Evolutionary conservation across 2,888 invertebrate species (phyloP).

Genomic region (Pyrocoelia pectoralis): DNA sequence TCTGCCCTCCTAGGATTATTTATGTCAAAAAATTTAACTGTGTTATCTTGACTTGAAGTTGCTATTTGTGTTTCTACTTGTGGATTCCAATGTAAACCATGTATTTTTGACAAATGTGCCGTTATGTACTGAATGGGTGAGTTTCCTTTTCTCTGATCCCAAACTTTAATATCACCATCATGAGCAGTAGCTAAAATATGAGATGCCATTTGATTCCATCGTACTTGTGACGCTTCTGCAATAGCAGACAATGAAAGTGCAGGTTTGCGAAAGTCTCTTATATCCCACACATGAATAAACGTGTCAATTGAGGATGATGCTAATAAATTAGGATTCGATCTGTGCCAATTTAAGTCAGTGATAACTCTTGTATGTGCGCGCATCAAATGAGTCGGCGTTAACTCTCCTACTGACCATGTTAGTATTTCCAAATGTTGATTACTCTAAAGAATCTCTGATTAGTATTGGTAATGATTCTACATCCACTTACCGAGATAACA

Average conservation of each 20-base stretch:
- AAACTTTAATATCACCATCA: constrained; percentile 94
- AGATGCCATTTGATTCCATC: constrained; percentile 88
- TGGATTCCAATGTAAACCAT: constrained; percentile 95
- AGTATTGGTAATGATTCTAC: no score
- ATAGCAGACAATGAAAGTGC: constrained; percentile 86
- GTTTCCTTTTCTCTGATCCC: constrained; percentile 91
- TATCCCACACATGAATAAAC: constrained; percentile 93
- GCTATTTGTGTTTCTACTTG: constrained; percentile 84
- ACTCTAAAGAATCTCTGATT: constrained; percentile 65
- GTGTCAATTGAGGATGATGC: constrained; percentile 95
- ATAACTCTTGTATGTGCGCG: constrained; percentile 86
- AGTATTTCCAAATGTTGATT: constrained; percentile 89
- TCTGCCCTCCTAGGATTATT: constrained; percentile 86
- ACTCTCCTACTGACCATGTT: constrained; percentile 77
- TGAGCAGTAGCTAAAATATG: constrained; percentile 92
- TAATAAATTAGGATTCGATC: constrained; percentile 75
- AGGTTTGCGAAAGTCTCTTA: constrained; percentile 85
- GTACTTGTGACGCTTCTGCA: constrained; percentile 91
- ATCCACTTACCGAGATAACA: constrained; percentile 80
- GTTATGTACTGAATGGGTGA: constrained; percentile 92
- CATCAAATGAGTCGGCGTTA: constrained; percentile 75
- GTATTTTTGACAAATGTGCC: constrained; percentile 89
- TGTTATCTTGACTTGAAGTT: constrained; percentile 94
- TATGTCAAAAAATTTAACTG: constrained; percentile 94
- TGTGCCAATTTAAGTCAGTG: constrained; percentile 93